These are phyloP conservation scores for Ashinkailepas kermadecensis DNA, from an alignment of 2,888 invertebrate species.

Conservation along the genomic window DNA sequence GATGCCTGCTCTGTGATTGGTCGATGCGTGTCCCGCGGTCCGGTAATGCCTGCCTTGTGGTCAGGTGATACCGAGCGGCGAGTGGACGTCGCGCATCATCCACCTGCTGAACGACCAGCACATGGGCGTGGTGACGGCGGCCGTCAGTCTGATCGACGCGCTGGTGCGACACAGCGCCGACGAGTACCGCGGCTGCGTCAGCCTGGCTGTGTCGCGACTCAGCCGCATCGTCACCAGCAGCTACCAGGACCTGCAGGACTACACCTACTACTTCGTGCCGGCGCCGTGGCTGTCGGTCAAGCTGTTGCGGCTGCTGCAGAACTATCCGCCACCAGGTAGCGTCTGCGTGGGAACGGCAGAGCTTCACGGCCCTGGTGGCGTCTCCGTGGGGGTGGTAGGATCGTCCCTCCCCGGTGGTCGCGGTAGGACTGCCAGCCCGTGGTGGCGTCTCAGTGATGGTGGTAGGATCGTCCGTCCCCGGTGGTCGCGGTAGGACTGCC, in stretches of 20 bases:
- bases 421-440: too few relatives aligned
- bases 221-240: slow-evolving; percentile 97
- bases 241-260: slow-evolving; percentile 98
- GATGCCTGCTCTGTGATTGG: background rate
- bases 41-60: background rate
- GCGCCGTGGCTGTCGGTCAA: slow-evolving; percentile 99
- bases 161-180: slow-evolving; percentile 98
- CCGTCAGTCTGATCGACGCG: slow-evolving; percentile 94
- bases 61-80: slow-evolving; percentile 58
- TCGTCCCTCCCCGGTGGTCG: too few relatives aligned
- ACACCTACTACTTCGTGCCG: slow-evolving; percentile 99
- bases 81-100: slow-evolving; percentile 98
- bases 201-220: slow-evolving; percentile 91
- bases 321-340: slow-evolving; percentile 88
- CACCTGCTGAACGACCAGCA: slow-evolving; percentile 98
- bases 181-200: slow-evolving; percentile 98
- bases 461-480: too few relatives aligned
- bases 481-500: too few relatives aligned
- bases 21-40: background rate
- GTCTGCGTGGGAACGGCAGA: background rate
- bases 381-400: too few relatives aligned
- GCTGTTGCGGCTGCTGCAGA: slow-evolving; percentile 86
- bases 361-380: too few relatives aligned
- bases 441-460: too few relatives aligned
- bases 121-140: slow-evolving; percentile 98